Evolutionary conservation across 2,797 vertebrate species (phyloP), one percentile per base, ranked within the genome.

Genomic region (Gambelia wislizenii): DNA sequence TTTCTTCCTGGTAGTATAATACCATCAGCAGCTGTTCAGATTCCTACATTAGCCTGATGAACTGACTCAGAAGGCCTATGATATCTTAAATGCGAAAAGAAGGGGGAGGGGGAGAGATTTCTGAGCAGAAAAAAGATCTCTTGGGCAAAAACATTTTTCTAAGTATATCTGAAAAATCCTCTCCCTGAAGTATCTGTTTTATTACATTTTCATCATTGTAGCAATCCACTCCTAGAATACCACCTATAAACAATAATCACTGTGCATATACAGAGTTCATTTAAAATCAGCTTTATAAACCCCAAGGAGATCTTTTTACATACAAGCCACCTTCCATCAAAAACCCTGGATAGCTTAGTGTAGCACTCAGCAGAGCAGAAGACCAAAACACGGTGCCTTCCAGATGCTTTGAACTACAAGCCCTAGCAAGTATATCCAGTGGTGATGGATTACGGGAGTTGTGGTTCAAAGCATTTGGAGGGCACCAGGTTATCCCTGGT

Each of bases 221-320:
- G 56, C 6, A 30, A 87, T 70, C 78, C 44, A 39, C 69, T 82
- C 33, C 39, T 44, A 47, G 42, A 54, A 39, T 44, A 87, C 42
- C 59, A n/a, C 20, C 27, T 81, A 81, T 83, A 83, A 52, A 93
- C 92, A 92, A 84, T 83, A 94, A 86, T 27, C 78, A 80, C 90
- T 86, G 89, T 91, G 87, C 0, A 91, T 81, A 81, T 88, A 61
- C 61, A 89, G 69, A 88, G 87, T 27, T 30, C 30, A 84, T 89
- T 49, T n/a, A 36, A 89, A 76, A 91, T 88, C 22, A 92, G 87
- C 13, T 56, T 86, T 87, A 79, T 79, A 75, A 6, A 67, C 25
- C 8, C 30, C 91, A 85, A 54, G 85, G 70, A 61, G 91, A 94
- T 86, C 20, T 39, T 64, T 52, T 72, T 72, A 22, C 33, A 59